Percentiles rank a stretch among this genome's conserved stretches.
These are phyloP conservation scores for Galeopsomyia nigrocyanea DNA, from an alignment of 2,888 invertebrate genomes.

Conservation along the genomic window DNA sequence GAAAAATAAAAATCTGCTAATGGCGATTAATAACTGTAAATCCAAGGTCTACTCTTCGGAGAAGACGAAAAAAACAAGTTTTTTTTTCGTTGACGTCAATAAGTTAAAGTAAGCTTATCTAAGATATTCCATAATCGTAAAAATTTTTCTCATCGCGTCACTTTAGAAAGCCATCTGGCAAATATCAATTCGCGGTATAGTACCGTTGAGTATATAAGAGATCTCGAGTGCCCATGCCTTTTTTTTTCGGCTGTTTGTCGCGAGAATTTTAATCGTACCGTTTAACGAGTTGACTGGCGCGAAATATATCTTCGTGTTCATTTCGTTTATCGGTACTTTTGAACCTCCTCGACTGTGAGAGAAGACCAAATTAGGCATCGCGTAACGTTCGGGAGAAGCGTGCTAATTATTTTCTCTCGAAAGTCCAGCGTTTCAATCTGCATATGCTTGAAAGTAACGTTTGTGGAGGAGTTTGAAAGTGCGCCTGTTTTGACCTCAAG, in stretches of 20 bases:
- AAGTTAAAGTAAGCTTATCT: conserved; percentile 5
- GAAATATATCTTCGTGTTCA: conserved; percentile 47
- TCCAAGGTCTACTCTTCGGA: no score
- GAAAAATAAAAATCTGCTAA: no score
- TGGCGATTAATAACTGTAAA: no score
- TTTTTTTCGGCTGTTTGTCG: neutral
- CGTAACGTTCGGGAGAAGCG: neutral
- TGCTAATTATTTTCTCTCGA: conserved; percentile 11
- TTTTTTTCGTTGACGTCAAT: no score
- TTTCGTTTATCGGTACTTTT: conserved; percentile 2
- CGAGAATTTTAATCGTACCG: conserved; percentile 31
- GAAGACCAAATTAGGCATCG: conserved; percentile 19
- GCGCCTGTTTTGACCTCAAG: conserved; percentile 10
- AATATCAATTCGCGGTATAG: conserved; percentile 13
- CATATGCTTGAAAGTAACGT: no score
- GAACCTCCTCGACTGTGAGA: neutral
- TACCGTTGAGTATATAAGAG: conserved; percentile 3
- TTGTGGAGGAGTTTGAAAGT: neutral
- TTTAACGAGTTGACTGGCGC: conserved; percentile 51
- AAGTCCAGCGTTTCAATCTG: conserved; percentile 3
- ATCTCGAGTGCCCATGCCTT: neutral
- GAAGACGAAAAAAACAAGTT: no score
- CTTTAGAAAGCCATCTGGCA: conserved; percentile 32
- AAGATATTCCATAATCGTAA: conserved; percentile 4
- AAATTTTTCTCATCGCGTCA: conserved; percentile 13